Conservation (phyloP, 2,888 invertebrate genomes). For the Dilophus febrilis region DNA sequence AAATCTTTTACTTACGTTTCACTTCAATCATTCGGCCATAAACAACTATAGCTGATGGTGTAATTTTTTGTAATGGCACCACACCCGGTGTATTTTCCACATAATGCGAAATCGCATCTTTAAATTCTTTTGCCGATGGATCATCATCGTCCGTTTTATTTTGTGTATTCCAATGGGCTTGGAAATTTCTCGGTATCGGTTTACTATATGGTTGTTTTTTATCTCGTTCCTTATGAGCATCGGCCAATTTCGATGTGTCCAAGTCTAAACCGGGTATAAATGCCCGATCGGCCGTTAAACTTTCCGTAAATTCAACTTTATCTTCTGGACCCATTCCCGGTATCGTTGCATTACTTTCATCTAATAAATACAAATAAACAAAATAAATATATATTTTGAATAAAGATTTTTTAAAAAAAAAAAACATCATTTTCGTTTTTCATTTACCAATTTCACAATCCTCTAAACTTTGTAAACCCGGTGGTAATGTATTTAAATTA, state of each 20-base stretch:
- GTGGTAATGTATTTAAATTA: slow-evolving; percentile 80
- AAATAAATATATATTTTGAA: slow-evolving; percentile 3
- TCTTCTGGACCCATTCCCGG: slow-evolving; percentile 99
- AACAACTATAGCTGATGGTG: slow-evolving; percentile 63
- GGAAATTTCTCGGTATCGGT: slow-evolving; percentile 90
- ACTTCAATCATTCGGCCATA: slow-evolving; percentile 71
- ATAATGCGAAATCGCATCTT: slow-evolving; percentile 52
- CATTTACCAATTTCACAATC: slow-evolving; percentile 49
- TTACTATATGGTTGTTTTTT: slow-evolving; percentile 88
- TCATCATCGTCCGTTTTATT: slow-evolving; percentile 37
- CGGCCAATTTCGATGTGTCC: slow-evolving; percentile 43
- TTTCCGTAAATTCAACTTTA: slow-evolving; percentile 58
- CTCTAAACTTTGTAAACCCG: slow-evolving; percentile 54
- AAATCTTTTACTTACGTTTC: slow-evolving; percentile 36
- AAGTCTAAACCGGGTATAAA: slow-evolving; percentile 77
- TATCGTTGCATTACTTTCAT: slow-evolving; percentile 62
- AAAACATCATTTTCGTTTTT: slow-evolving; percentile 34
- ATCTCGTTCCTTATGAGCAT: slow-evolving; percentile 54
- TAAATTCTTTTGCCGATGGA: slow-evolving; percentile 32
- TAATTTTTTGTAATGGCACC: slow-evolving; percentile 56
- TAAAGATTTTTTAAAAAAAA: slow-evolving; percentile 4
- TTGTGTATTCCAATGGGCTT: slow-evolving; percentile 90
- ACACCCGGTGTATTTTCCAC: slow-evolving; percentile 61
- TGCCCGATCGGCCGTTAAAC: slow-evolving; percentile 38
- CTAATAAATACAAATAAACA: slow-evolving; percentile 36